Conservation (phyloP, 1,140 invertebrate genomes). For the Scaptomyza montana region DNA sequence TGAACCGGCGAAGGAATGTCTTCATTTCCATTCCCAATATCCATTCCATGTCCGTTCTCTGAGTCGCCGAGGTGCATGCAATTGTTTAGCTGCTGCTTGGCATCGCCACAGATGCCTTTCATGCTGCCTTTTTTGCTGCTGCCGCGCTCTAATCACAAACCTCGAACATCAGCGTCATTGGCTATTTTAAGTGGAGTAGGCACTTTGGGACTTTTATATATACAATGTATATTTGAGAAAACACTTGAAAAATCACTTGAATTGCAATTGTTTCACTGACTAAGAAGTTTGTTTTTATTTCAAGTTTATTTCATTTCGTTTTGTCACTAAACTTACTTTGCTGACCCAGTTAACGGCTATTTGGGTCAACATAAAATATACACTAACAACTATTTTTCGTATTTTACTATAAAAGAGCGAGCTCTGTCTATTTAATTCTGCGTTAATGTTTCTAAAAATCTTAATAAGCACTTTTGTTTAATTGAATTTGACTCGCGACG, state of each 20-base stretch:
- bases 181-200: constrained; percentile 2
- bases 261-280: constrained; percentile 29
- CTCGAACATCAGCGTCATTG: constrained; percentile 19
- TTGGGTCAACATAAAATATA: constrained; percentile 49
- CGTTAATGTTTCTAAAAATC: constrained; percentile 16
- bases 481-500: constrained; percentile 41
- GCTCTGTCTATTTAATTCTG: background rate
- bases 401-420: background rate
- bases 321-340: constrained; percentile 18
- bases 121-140: constrained; percentile 32
- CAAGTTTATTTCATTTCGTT: constrained; percentile 64
- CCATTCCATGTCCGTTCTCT: background rate
- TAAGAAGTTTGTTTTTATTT: constrained; percentile 16
- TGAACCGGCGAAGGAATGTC: constrained; percentile 24
- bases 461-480: constrained; percentile 38
- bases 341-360: constrained; percentile 67
- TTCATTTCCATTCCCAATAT: background rate
- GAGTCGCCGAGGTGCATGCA: constrained; percentile 59
- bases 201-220: too few species aligned
- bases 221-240: background rate
- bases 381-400: background rate
- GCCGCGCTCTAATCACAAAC: constrained; percentile 3
- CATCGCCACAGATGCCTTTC: constrained; percentile 75
- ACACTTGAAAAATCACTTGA: constrained; percentile 15
- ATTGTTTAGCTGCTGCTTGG: constrained; percentile 70